Conservation (phyloP, 1,140 invertebrate species). For the Leucophenga varia region DNA sequence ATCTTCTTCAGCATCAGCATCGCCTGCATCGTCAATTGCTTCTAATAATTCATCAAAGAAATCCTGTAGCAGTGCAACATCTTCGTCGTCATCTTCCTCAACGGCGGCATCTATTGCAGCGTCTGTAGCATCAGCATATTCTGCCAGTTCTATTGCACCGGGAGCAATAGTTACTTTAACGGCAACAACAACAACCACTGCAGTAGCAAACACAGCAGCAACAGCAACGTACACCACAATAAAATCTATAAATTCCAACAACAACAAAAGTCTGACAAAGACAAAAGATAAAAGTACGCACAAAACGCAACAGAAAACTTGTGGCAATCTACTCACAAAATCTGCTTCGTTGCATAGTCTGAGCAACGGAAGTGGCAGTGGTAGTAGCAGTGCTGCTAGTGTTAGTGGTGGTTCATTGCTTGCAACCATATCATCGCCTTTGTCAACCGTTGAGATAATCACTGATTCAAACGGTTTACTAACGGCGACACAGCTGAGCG, state of each 20-base stretch:
- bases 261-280: constrained; percentile 32
- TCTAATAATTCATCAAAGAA: constrained; percentile 50
- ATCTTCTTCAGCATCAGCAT: constrained; percentile 38
- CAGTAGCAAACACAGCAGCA: background rate
- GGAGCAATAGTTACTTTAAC: constrained; percentile 37
- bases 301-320: constrained; percentile 31
- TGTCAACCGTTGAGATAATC: constrained; percentile 48
- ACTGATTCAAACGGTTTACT: constrained; percentile 47
- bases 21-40: constrained; percentile 46
- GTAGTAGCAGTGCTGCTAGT: constrained; percentile 27
- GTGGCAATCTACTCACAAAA: too few relatives aligned
- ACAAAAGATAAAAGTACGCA: constrained; percentile 42
- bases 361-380: too few relatives aligned
- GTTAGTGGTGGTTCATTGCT: constrained; percentile 38
- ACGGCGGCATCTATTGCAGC: constrained; percentile 4
- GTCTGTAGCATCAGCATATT: too few relatives aligned
- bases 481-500: constrained; percentile 38
- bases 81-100: constrained; percentile 9
- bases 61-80: constrained; percentile 24
- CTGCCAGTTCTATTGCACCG: too few relatives aligned
- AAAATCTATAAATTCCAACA: constrained; percentile 21
- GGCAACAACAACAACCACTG: constrained; percentile 23
- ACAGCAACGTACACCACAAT: constrained; percentile 10
- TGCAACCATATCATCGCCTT: constrained; percentile 50
- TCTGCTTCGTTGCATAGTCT: constrained; percentile 46